These are phyloP conservation scores for Megaceryle torquata DNA, from an alignment of 2,113 vertebrate genomes.

Conservation along the genomic window DNA sequence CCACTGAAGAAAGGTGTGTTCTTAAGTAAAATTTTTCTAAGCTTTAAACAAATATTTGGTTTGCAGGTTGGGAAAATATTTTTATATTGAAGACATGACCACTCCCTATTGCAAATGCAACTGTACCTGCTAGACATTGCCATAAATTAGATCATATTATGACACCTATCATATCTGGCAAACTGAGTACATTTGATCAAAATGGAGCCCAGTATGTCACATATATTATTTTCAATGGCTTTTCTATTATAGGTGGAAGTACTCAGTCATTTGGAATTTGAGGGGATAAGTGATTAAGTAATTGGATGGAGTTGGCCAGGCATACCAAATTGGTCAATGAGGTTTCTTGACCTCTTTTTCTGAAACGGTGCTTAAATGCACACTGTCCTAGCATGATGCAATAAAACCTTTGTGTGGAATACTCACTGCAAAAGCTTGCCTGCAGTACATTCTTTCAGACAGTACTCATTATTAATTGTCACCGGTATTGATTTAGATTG, in stretches of 20 bases:
- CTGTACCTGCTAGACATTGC: not conserved
- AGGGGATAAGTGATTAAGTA: not conserved
- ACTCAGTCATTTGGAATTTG: not conserved
- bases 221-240: not conserved
- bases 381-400: not conserved
- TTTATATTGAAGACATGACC: not conserved
- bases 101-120: not conserved
- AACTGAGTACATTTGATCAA: not conserved
- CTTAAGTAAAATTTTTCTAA: slow-evolving; percentile 3
- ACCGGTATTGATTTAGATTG: not conserved
- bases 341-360: not conserved
- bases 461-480: not conserved
- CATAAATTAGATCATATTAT: not conserved
- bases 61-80: slow-evolving; percentile 6
- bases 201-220: not conserved
- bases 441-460: not conserved
- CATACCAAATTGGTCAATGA: not conserved
- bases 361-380: not conserved
- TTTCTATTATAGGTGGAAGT: not conserved
- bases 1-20: not conserved
- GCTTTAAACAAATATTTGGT: slow-evolving; percentile 38
- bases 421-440: not conserved
- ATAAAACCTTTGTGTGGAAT: not conserved
- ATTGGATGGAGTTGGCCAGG: not conserved
- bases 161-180: not conserved